A percentile compares a stretch with the other conserved stretches of the same genome.
Conservation (phyloP, 2,113 vertebrate species). For the Apus apus region DNA sequence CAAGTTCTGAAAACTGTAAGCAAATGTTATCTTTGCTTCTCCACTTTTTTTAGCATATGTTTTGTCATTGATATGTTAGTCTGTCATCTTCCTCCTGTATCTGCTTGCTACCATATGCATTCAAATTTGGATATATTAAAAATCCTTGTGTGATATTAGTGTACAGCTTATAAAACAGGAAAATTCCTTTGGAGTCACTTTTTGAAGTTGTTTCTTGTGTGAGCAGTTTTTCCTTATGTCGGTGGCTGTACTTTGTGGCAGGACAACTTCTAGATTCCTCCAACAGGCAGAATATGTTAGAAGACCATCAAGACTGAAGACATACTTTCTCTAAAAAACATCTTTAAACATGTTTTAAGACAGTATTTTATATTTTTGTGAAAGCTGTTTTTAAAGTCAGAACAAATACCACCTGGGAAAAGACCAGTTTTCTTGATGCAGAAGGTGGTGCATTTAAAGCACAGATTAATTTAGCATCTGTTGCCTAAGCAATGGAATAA, state of each 20-base stretch:
- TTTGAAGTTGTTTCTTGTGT: background rate
- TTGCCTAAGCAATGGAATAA: background rate
- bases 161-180: background rate
- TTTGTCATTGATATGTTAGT: background rate
- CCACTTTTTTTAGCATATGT: background rate
- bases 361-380: background rate
- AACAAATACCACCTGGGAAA: background rate
- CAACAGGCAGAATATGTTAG: background rate
- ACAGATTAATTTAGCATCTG: background rate
- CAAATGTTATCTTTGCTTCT: background rate
- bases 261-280: background rate
- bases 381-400: background rate
- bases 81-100: background rate
- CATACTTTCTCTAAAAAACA: background rate
- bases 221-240: background rate
- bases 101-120: background rate
- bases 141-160: background rate
- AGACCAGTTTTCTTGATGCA: background rate
- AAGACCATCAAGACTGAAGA: background rate
- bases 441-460: background rate
- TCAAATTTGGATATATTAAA: background rate
- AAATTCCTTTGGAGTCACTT: background rate
- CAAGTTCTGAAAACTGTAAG: background rate
- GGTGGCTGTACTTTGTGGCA: background rate
- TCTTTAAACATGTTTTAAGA: background rate